phyloP scores from a whole-genome alignment of 2,888 invertebrate species.

The Drosophila limbata region DNA sequence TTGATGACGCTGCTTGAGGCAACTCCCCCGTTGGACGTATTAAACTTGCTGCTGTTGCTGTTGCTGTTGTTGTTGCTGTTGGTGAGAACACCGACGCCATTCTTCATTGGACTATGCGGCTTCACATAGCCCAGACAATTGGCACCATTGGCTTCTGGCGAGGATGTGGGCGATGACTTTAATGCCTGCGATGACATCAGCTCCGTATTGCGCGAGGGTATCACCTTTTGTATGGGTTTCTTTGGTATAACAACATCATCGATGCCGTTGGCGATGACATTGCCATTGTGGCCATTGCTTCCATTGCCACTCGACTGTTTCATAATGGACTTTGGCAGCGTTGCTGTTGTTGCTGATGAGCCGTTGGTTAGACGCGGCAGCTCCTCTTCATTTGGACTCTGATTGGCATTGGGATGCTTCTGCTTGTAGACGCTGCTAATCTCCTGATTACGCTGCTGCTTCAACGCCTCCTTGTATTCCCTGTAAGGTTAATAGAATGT shows the following conservation, averaged over 20 bases:
- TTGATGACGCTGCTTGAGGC: constrained; percentile 61
- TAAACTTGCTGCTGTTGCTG: constrained; percentile 64
- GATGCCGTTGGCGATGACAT: constrained; percentile 57
- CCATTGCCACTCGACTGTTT: constrained; percentile 72
- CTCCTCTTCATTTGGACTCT: constrained; percentile 76
- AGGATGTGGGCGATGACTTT: constrained; percentile 36
- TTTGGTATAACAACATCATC: constrained; percentile 84
- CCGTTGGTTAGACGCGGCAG: constrained; percentile 51
- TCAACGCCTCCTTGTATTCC: constrained; percentile 95
- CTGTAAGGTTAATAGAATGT: constrained; percentile 84
- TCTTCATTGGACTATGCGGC: constrained; percentile 85
- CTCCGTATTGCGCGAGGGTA: constrained; percentile 89
- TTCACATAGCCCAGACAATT: constrained; percentile 85
- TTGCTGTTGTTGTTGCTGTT: constrained; percentile 64
- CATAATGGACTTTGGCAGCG: constrained; percentile 83
- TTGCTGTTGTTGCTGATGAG: constrained; percentile 32
- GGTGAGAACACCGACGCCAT: constrained; percentile 68
- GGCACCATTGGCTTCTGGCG: constrained; percentile 39
- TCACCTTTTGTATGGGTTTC: constrained; percentile 92
- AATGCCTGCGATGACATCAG: constrained; percentile 63
- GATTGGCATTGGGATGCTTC: constrained; percentile 72
- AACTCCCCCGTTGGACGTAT: constrained; percentile 57
- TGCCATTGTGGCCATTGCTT: constrained; percentile 43
- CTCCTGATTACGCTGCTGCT: constrained; percentile 93
- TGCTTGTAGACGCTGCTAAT: constrained; percentile 88